A percentile compares a stretch with the other conserved stretches of the same genome.
Conservation (phyloP, 2,113 vertebrate genomes). For the Polypterus senegalus region DNA sequence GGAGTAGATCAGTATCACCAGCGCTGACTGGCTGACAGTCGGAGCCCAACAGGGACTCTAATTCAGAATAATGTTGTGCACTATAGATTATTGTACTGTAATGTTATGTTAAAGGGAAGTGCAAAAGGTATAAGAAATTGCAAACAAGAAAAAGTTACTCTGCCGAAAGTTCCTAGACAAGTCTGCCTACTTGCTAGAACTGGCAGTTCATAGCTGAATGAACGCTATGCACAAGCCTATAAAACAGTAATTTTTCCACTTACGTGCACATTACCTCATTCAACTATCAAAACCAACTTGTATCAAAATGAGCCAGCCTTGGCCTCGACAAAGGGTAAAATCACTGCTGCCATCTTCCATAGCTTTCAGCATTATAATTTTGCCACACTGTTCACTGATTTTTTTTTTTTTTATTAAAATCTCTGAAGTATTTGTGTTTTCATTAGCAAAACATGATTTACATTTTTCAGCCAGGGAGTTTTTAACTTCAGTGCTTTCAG, state of each 20-base stretch:
- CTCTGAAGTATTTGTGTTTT: too few species aligned
- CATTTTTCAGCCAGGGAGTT: too few species aligned
- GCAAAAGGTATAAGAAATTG: conserved; percentile 58
- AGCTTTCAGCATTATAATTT: neutral
- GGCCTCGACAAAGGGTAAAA: conserved; percentile 6
- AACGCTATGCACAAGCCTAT: conserved; percentile 58
- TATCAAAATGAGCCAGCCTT: conserved; percentile 9
- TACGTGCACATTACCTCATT: conserved; percentile 70
- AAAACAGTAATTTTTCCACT: conserved; percentile 51
- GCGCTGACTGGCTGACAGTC: conserved; percentile 57
- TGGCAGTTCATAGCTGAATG: conserved; percentile 60
- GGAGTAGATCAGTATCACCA: conserved; percentile 65
- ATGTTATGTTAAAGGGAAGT: conserved; percentile 83
- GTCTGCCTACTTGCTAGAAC: conserved; percentile 29
- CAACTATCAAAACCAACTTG: conserved; percentile 19
- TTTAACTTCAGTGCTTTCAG: too few species aligned
- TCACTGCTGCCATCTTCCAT: conserved; percentile 18
- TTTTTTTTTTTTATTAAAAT: too few species aligned
- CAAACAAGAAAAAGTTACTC: conserved; percentile 39
- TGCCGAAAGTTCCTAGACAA: conserved; percentile 37
- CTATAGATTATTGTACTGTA: conserved; percentile 95
- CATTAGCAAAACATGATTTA: too few species aligned
- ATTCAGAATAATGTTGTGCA: conserved; percentile 86
- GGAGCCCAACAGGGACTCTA: conserved; percentile 53
- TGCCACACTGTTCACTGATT: neutral